Conservation (phyloP, 2,888 invertebrate species). For the Hoplodrina ambigua region DNA sequence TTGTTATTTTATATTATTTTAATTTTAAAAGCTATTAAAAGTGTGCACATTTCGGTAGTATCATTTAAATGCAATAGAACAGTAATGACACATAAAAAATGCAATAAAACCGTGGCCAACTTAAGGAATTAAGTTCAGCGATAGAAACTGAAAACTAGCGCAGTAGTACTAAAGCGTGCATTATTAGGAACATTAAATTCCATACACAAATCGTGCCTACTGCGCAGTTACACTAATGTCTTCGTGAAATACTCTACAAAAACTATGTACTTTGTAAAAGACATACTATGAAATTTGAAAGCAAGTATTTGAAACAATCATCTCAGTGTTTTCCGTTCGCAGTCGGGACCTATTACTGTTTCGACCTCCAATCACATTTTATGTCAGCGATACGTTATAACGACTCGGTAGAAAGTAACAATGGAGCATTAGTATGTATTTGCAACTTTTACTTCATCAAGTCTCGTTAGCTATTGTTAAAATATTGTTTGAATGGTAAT, state of each 20-base stretch:
- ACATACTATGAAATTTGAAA: slow-evolving; percentile 62
- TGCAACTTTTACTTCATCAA: slow-evolving; percentile 80
- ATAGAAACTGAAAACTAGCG: slow-evolving; percentile 65
- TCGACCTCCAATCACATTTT: slow-evolving; percentile 72
- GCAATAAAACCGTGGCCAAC: slow-evolving; percentile 62
- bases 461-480: slow-evolving; percentile 75
- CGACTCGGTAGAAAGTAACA: slow-evolving; percentile 78
- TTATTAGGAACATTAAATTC: slow-evolving; percentile 57
- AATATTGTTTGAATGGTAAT: slow-evolving; percentile 71
- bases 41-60: slow-evolving; percentile 14
- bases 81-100: slow-evolving; percentile 58
- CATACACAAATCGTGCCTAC: slow-evolving; percentile 55
- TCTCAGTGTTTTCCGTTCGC: slow-evolving; percentile 61
- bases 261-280: slow-evolving; percentile 29
- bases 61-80: slow-evolving; percentile 58
- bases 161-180: slow-evolving; percentile 52
- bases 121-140: slow-evolving; percentile 54
- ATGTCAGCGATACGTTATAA: slow-evolving; percentile 72
- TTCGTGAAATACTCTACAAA: slow-evolving; percentile 37
- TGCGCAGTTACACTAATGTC: slow-evolving; percentile 53
- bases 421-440: slow-evolving; percentile 81
- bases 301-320: slow-evolving; percentile 62
- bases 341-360: slow-evolving; percentile 62
- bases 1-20: neutral
- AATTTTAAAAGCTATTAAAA: slow-evolving; percentile 20